Percentiles rank a stretch among this genome's conserved stretches.
phyloP scores from a whole-genome alignment of 2,888 invertebrate genomes.

The Desoria tigrina region DNA sequence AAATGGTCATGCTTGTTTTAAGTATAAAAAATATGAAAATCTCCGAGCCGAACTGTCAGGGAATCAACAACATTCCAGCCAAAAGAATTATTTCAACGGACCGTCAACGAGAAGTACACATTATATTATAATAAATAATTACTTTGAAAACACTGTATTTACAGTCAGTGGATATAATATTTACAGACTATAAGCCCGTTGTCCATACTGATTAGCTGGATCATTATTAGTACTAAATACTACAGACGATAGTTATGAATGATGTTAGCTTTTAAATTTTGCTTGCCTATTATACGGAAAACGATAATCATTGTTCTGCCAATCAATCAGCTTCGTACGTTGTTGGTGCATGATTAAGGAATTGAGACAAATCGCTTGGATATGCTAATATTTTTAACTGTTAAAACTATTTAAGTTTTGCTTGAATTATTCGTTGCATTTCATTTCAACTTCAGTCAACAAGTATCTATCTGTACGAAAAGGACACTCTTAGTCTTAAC shows the following conservation, averaged over 20 bases:
- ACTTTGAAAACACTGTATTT: neutral
- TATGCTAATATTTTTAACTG: neutral
- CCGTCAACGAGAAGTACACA: neutral
- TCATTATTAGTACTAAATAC: no score
- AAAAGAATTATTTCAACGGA: slow-evolving; percentile 5
- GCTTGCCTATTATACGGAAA: slow-evolving; percentile 2
- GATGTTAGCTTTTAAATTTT: neutral
- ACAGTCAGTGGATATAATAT: no score
- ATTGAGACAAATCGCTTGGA: slow-evolving; percentile 15
- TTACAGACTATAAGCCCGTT: no score
- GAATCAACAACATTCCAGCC: slow-evolving; percentile 2
- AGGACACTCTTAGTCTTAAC: no score
- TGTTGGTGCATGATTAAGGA: neutral
- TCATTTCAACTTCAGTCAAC: no score
- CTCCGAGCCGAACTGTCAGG: slow-evolving; percentile 10
- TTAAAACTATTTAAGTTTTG: no score
- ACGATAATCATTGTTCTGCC: slow-evolving; percentile 10
- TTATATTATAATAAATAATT: neutral
- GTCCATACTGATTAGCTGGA: no score
- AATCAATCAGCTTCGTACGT: slow-evolving; percentile 5
- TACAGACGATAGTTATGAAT: no score
- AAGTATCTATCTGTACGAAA: no score
- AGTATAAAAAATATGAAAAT: neutral
- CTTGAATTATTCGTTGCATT: no score
- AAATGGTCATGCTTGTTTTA: no score